These are phyloP conservation scores for Paramormyrops kingsleyae DNA, from an alignment of 2,113 vertebrate species.

Conservation along the genomic window DNA sequence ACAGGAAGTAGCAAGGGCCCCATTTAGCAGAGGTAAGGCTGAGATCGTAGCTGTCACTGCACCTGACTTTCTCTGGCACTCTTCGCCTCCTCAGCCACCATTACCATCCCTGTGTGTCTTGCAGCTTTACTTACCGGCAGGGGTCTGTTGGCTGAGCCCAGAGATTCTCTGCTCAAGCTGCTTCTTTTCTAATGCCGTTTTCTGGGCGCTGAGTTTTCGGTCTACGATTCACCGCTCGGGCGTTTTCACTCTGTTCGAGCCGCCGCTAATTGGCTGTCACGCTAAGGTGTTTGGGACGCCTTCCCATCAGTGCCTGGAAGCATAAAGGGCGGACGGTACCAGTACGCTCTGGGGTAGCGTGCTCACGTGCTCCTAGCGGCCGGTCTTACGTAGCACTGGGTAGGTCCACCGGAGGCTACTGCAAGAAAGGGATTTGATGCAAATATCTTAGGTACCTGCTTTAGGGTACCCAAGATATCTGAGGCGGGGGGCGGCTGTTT, in stretches of 20 bases:
- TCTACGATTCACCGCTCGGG: background rate
- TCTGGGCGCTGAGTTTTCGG: background rate
- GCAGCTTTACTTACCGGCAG: background rate
- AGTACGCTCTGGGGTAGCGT: background rate
- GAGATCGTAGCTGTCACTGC: background rate
- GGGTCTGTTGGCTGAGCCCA: background rate
- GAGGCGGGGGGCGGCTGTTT: background rate
- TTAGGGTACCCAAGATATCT: background rate
- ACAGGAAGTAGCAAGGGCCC: background rate
- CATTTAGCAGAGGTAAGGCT: background rate
- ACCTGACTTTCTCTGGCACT: background rate
- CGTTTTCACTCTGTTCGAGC: background rate
- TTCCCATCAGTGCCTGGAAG: background rate
- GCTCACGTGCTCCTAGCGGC: background rate
- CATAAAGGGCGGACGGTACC: background rate
- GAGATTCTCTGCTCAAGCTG: background rate
- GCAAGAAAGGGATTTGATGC: background rate
- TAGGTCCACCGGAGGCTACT: background rate
- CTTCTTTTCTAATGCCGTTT: background rate
- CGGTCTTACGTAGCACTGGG: background rate
- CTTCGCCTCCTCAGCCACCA: background rate
- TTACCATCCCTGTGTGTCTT: background rate
- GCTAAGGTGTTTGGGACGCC: background rate
- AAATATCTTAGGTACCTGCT: background rate
- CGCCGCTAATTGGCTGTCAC: background rate